Base-by-base conservation (phyloP, 2,113 vertebrate species). In the Catharus minimus region DNA sequence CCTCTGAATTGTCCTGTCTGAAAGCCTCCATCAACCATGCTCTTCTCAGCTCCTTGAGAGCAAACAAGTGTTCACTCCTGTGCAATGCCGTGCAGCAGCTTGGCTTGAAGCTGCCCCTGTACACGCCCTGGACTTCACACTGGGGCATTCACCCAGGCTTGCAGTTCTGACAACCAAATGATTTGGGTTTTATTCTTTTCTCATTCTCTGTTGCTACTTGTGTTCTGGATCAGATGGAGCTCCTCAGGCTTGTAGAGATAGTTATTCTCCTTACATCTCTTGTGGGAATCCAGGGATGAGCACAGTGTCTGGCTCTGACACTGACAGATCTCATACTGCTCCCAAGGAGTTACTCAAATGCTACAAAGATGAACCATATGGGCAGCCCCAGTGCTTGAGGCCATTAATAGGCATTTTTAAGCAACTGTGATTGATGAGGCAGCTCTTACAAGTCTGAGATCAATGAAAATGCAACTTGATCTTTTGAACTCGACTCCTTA, bases 301-400 rank as follows among this genome's bases (percentile, higher is more conserved):
- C 21, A 1, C 30, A 7, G 62, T 75, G 79, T 92, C 93, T 96
- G 94, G 88, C 67, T 94, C 87, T 97, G 97, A 97, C 97, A 95
- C 95, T 97, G 97, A 97, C 82, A 81, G 95, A 98, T 97, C 96
- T 97, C 95, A 95, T 46, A 50, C 85, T 86, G 93, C 86, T 97
- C 96, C 95, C 87, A 97, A 91, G 87, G 94, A 96, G 96, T 96
- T 96, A 94, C 87, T 95, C 97, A 97, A 98, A 97, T 97, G 97
- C 97, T 98, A 76, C 92, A 98, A 97, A 98, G 97, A 97, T 93
- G 94, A 98, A 98, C 97, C 97, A 98, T 97, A 98, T 97, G 98
- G 97, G 95, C 96, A 67, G 78, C 82, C 55, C 60, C 60, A 92
- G 96, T 67, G 92, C 91, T 97, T 57, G 71, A 89, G 94, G 88